Percentiles rank a stretch among this genome's conserved stretches.
phyloP scores from a whole-genome alignment of 2,113 vertebrate genomes.

The Dermatemys mawii region DNA sequence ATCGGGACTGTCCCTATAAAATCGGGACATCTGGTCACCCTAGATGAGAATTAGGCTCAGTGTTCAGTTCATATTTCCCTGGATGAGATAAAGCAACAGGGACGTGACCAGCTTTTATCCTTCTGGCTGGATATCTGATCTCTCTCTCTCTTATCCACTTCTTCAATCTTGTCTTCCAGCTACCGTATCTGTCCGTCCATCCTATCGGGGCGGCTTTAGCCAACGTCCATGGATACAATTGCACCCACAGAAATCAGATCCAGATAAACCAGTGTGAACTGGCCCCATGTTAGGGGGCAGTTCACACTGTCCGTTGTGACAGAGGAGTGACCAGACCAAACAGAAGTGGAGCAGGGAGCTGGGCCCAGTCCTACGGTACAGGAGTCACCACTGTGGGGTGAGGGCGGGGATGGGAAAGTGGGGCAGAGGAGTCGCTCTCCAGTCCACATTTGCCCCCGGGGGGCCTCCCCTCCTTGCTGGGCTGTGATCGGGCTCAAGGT shows the following conservation, averaged over 20 bases:
- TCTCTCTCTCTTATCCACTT: background rate
- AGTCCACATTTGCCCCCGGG: background rate
- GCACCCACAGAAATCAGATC: background rate
- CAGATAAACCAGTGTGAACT: background rate
- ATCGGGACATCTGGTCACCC: too few relatives aligned
- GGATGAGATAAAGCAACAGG: too few relatives aligned
- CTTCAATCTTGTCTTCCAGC: background rate
- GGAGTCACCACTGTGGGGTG: too few relatives aligned
- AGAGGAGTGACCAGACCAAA: too few relatives aligned
- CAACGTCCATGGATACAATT: background rate
- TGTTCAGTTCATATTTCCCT: background rate
- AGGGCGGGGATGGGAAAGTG: too few relatives aligned
- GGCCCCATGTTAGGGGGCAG: too few relatives aligned
- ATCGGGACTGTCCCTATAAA: too few relatives aligned
- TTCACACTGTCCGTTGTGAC: too few relatives aligned
- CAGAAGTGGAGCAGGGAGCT: too few relatives aligned
- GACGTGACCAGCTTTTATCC: background rate
- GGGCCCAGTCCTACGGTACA: background rate
- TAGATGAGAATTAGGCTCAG: background rate
- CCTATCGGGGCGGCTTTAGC: background rate
- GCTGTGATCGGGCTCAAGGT: background rate
- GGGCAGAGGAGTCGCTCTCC: background rate
- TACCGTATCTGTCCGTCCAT: background rate
- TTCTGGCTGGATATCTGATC: background rate
- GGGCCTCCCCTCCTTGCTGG: background rate